phyloP scores from a whole-genome alignment of 2,797 vertebrate genomes.

The Diglossa cyanea region DNA sequence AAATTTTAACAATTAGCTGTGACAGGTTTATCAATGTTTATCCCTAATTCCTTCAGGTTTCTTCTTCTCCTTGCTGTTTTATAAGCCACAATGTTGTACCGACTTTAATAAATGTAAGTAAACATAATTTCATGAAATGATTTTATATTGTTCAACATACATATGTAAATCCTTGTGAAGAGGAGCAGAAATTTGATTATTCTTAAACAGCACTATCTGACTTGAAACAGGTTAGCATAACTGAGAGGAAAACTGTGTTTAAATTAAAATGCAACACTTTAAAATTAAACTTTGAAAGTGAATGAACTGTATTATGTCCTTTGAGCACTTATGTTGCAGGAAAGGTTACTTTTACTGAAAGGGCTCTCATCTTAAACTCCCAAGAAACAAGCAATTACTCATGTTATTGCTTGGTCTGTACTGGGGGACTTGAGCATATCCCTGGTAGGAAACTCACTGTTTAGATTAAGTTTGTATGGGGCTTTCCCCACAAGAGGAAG shows the following conservation, averaged over 20 bases:
- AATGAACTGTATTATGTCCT: not conserved
- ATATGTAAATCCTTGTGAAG: not conserved
- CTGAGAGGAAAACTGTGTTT: not conserved
- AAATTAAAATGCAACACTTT: not conserved
- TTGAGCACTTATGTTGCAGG: not conserved
- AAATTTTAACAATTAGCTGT: not conserved
- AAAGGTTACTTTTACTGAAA: not conserved
- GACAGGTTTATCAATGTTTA: not conserved
- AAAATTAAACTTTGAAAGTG: not conserved
- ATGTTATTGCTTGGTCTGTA: not conserved
- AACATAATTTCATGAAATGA: not conserved
- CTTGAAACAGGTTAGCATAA: not conserved
- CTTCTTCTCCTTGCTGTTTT: not conserved
- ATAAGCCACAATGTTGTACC: not conserved
- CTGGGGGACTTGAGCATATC: not conserved
- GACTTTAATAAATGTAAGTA: not conserved
- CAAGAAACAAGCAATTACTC: not conserved
- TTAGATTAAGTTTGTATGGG: not conserved
- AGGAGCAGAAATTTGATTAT: not conserved
- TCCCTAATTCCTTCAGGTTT: not conserved
- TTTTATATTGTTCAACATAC: not conserved
- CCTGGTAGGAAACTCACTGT: not conserved
- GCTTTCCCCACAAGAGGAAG: not conserved
- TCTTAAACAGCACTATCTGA: not conserved
- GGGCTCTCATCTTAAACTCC: not conserved